Conservation (phyloP, 2,888 invertebrate species). For the Mechanitis mazaeus region DNA sequence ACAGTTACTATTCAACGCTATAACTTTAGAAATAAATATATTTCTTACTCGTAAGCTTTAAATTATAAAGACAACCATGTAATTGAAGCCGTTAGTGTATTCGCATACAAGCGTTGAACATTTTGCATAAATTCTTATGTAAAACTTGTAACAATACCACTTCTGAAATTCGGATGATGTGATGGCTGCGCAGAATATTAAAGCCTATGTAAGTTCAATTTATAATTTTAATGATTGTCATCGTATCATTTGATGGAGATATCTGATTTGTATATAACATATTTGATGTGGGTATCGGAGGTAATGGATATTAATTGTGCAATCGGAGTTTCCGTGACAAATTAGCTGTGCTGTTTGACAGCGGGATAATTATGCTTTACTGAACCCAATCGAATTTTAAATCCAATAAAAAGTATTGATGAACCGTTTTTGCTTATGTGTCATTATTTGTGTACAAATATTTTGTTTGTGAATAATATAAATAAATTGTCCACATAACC, state of each 20-base stretch:
- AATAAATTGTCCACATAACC: no score
- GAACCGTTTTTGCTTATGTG: no score
- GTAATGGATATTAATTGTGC: conserved; percentile 19
- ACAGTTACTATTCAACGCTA: background rate
- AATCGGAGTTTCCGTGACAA: conserved; percentile 16
- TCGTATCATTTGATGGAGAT: background rate
- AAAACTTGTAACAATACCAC: conserved; percentile 18
- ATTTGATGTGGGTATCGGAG: conserved; percentile 13
- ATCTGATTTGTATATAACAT: conserved; percentile 5
- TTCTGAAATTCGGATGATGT: conserved; percentile 10
- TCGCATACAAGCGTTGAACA: conserved; percentile 7
- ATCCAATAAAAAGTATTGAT: no score
- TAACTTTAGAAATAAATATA: background rate
- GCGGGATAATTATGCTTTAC: conserved; percentile 12
- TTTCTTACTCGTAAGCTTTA: conserved; percentile 1
- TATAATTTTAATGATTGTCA: no score
- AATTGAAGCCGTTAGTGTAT: background rate
- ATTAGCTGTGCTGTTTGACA: conserved; percentile 15
- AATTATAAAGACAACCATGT: conserved; percentile 3
- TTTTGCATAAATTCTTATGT: conserved; percentile 13
- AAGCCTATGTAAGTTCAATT: no score
- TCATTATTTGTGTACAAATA: no score
- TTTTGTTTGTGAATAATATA: no score
- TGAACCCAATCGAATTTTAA: conserved; percentile 1
- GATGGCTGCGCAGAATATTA: conserved; percentile 11